These are phyloP conservation scores for Drosophila pseudotakahashii DNA, from an alignment of 2,888 invertebrate genomes.

Conservation along the genomic window DNA sequence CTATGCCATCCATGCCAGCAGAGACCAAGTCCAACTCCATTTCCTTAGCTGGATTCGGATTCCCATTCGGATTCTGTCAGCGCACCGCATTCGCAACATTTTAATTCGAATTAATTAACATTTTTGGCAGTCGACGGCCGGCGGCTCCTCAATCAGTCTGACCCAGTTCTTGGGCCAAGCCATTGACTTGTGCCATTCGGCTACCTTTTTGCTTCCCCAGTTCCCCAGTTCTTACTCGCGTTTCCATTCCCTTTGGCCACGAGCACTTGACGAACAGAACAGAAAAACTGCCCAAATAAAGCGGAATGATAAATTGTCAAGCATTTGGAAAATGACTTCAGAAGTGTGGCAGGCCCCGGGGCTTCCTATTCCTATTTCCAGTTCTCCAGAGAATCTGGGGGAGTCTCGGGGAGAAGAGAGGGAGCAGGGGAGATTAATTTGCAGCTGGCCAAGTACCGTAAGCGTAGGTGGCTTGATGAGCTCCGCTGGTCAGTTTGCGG, in stretches of 20 bases:
- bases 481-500: slow-evolving; percentile 55
- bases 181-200: slow-evolving; percentile 57
- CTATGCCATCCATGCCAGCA: not conserved
- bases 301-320: slow-evolving; percentile 64
- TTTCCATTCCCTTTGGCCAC: slow-evolving; percentile 4
- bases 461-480: slow-evolving; percentile 76
- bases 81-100: slow-evolving; percentile 56
- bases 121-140: slow-evolving; percentile 42
- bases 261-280: slow-evolving; percentile 47
- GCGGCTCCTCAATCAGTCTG: slow-evolving; percentile 40
- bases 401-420: slow-evolving; percentile 36
- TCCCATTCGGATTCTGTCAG: slow-evolving; percentile 36
- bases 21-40: slow-evolving; percentile 9
- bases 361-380: slow-evolving; percentile 29
- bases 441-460: slow-evolving; percentile 70
- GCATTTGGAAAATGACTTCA: slow-evolving; percentile 67
- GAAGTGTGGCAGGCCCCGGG: slow-evolving; percentile 69
- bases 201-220: not conserved
- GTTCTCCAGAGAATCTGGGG: slow-evolving; percentile 40
- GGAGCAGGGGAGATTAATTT: slow-evolving; percentile 68
- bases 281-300: slow-evolving; percentile 45
- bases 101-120: slow-evolving; percentile 77
- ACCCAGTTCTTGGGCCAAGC: slow-evolving; percentile 54
- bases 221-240: not conserved
- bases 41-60: slow-evolving; percentile 35